A percentile compares a stretch with the other conserved stretches of the same genome.
These are phyloP conservation scores for Schizopygopsis malacanthus DNA, from an alignment of 2,797 vertebrate species.

Conservation along the genomic window DNA sequence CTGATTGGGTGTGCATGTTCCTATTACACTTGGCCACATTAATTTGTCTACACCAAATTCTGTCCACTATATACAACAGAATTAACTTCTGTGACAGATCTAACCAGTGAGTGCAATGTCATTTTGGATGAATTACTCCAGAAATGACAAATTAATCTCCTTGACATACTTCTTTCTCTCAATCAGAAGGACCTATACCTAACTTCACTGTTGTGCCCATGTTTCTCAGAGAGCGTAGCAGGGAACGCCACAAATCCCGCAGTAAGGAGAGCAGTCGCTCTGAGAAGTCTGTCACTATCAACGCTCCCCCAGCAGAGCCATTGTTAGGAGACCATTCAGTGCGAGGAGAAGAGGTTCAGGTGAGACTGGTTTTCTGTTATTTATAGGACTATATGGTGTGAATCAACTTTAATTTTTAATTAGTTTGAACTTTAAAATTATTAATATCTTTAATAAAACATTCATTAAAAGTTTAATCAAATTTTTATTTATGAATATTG, in stretches of 20 bases:
- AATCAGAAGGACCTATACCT: neutral
- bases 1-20: neutral
- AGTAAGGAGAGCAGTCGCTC: conserved; percentile 88
- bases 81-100: neutral
- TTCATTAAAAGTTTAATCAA: too few relatives aligned
- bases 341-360: conserved; percentile 83
- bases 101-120: neutral
- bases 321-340: conserved; percentile 82
- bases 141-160: neutral
- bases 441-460: neutral
- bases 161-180: neutral
- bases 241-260: conserved; percentile 90
- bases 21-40: neutral
- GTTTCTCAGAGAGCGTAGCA: conserved; percentile 80
- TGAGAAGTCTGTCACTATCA: conserved; percentile 93
- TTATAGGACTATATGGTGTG: neutral
- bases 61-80: neutral
- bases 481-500: too few relatives aligned
- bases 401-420: neutral
- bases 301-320: conserved; percentile 87
- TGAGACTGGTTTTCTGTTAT: conserved; percentile 45
- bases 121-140: neutral
- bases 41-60: neutral
- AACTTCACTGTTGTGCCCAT: neutral
- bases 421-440: neutral